These are phyloP conservation scores for Neria commutata DNA, from an alignment of 2,888 invertebrate species.

Conservation along the genomic window DNA sequence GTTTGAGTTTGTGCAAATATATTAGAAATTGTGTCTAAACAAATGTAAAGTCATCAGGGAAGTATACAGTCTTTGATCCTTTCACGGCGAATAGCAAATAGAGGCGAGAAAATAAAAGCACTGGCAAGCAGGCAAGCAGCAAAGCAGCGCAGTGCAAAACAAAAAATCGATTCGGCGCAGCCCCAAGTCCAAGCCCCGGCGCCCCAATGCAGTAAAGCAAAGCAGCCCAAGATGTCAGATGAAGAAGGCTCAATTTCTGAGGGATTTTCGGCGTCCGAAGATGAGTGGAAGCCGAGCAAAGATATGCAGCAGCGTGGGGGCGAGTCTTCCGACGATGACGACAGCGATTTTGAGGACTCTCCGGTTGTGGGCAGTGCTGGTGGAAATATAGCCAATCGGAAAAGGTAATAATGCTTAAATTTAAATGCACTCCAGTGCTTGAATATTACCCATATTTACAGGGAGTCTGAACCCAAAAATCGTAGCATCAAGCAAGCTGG, in stretches of 20 bases:
- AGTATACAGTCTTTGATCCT: too few relatives aligned
- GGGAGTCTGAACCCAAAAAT: slow-evolving; percentile 41
- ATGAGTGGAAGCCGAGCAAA: slow-evolving; percentile 56
- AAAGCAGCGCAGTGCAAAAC: too few relatives aligned
- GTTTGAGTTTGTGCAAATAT: too few relatives aligned
- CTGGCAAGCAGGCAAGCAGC: neutral
- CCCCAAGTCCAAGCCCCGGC: too few relatives aligned
- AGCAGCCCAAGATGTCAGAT: slow-evolving; percentile 53
- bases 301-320: slow-evolving; percentile 42
- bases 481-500: slow-evolving; percentile 41
- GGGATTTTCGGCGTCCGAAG: slow-evolving; percentile 60
- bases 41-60: too few relatives aligned
- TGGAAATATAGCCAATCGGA: slow-evolving; percentile 4
- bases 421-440: neutral
- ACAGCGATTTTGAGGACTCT: slow-evolving; percentile 52
- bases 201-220: too few relatives aligned
- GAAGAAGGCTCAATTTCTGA: slow-evolving; percentile 54
- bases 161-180: too few relatives aligned
- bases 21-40: too few relatives aligned
- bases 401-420: neutral
- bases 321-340: slow-evolving; percentile 59
- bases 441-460: slow-evolving; percentile 9
- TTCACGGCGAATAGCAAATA: too few relatives aligned
- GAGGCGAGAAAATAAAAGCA: too few relatives aligned
- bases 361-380: slow-evolving; percentile 31